phyloP scores from a whole-genome alignment of 2,113 vertebrate genomes.

The Syngnathus floridae region DNA sequence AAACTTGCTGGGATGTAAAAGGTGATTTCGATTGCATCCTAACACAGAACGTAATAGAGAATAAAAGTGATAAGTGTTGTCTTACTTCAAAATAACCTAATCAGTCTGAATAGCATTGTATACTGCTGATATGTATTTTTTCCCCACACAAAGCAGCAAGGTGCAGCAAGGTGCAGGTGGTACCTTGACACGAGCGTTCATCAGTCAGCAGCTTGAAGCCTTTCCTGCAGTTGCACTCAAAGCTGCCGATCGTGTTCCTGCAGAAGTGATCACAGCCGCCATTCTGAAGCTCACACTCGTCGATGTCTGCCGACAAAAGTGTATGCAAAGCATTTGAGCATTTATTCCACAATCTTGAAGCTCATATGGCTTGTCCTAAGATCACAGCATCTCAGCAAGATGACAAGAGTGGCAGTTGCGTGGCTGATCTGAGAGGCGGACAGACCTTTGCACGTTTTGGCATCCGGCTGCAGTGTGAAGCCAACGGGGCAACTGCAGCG shows the following conservation, averaged over 20 bases:
- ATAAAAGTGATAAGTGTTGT: no score
- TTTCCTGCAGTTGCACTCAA: slow-evolving; percentile 93
- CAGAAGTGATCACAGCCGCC: slow-evolving; percentile 95
- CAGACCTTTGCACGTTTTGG: slow-evolving; percentile 94
- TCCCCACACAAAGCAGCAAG: neutral
- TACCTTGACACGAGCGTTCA: slow-evolving; percentile 96
- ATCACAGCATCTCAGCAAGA: neutral
- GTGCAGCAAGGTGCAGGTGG: slow-evolving; percentile 8
- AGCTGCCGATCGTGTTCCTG: slow-evolving; percentile 95
- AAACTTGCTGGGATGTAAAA: neutral
- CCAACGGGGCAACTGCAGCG: slow-evolving; percentile 93
- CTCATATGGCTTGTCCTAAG: neutral
- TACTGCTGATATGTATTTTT: no score
- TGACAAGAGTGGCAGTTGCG: neutral
- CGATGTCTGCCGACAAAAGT: slow-evolving; percentile 77
- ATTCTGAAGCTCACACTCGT: slow-evolving; percentile 86
- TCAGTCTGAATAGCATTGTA: neutral
- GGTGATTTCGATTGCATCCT: neutral
- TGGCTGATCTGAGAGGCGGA: neutral
- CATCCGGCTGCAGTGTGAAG: slow-evolving; percentile 90
- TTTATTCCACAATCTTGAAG: neutral
- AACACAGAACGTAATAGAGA: no score
- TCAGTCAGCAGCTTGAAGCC: slow-evolving; percentile 97
- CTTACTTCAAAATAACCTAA: no score
- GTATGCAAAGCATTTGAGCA: neutral